Conservation (phyloP, 1,140 invertebrate genomes). For the Aleiodes sp. region DNA sequence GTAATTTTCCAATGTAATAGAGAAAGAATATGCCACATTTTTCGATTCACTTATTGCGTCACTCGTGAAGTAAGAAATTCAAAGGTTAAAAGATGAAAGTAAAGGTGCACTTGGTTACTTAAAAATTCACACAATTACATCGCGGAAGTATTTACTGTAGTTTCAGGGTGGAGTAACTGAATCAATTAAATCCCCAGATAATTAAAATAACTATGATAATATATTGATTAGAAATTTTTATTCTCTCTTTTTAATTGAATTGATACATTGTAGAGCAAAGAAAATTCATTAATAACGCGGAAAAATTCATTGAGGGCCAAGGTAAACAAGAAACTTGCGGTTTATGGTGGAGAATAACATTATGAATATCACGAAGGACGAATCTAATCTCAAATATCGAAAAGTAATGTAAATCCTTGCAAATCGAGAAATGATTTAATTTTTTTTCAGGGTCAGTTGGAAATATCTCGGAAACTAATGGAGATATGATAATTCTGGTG, state of each 20-base stretch:
- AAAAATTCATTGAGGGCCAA: not conserved
- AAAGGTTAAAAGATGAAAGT: conserved; percentile 60
- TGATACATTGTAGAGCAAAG: too few relatives aligned
- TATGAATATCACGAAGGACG: not conserved
- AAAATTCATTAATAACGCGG: not conserved
- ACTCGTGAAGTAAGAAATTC: conserved; percentile 36
- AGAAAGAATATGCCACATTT: not conserved
- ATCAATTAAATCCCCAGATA: not conserved
- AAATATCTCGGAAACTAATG: too few relatives aligned
- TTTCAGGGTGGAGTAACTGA: not conserved
- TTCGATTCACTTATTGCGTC: conserved; percentile 32
- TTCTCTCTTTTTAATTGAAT: too few relatives aligned
- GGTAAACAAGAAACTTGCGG: not conserved
- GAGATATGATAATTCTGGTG: too few relatives aligned
- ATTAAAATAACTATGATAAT: not conserved
- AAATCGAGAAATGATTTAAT: too few relatives aligned
- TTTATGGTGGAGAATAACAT: not conserved
- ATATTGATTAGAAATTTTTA: not conserved
- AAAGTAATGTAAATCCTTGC: too few relatives aligned
- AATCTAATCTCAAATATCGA: not conserved
- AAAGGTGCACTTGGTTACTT: conserved; percentile 27
- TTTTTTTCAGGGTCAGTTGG: too few relatives aligned
- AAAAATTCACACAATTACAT: not conserved
- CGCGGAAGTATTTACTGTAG: not conserved
- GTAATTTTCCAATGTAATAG: not conserved